Conservation (phyloP, 2,888 invertebrate species). For the Cosmorhoe ocellata region DNA sequence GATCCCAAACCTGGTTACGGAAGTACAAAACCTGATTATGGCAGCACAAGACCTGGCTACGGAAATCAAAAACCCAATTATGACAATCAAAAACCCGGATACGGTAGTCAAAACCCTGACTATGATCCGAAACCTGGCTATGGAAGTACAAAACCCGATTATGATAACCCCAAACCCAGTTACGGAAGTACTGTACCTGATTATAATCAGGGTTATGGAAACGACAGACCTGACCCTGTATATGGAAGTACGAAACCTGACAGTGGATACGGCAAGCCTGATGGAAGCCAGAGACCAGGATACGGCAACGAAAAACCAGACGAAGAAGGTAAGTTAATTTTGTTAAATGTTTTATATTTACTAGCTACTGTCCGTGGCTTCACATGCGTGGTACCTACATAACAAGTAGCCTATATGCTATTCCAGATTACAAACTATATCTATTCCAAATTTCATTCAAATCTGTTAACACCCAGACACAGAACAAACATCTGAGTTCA, state of each 20-base stretch:
- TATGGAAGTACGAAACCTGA: conserved; percentile 21
- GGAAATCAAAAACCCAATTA: conserved; percentile 1
- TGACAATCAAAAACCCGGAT: conserved; percentile 9
- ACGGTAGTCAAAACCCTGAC: conserved; percentile 20
- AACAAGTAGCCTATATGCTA: no score
- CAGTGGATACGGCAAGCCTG: conserved; percentile 13
- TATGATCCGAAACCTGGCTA: conserved; percentile 19
- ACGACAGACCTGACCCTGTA: conserved; percentile 15
- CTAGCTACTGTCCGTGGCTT: no score
- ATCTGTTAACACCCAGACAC: no score
- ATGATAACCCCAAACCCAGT: conserved; percentile 3
- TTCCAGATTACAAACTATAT: no score
- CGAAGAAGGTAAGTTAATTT: conserved; percentile 13
- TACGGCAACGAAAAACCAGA: conserved; percentile 23
- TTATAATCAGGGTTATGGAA: not conserved
- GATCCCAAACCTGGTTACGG: conserved; percentile 17
- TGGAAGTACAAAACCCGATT: conserved; percentile 7
- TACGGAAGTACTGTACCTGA: no score
- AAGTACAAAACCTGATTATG: conserved; percentile 8
- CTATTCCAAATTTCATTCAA: no score
- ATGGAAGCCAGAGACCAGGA: conserved; percentile 10
- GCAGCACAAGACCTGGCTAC: conserved; percentile 1
- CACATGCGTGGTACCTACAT: no score
- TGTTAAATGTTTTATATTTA: not conserved
- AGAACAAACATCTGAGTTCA: no score